These are phyloP conservation scores for Furnarius figulus DNA, from an alignment of 2,113 vertebrate genomes.

Conservation along the genomic window DNA sequence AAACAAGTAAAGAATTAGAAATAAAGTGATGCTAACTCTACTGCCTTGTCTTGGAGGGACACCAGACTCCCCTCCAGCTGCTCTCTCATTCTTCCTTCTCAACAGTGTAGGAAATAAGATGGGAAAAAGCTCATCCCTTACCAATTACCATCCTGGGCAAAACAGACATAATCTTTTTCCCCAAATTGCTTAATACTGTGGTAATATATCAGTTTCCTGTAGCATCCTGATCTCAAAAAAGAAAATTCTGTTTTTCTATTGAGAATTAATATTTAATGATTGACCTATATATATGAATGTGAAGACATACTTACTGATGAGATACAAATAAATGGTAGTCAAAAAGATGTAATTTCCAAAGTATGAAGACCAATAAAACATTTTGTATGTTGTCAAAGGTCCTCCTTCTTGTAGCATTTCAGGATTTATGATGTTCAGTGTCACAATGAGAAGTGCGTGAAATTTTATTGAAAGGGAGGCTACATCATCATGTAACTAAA, in stretches of 20 bases:
- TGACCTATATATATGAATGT: neutral
- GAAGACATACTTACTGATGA: neutral
- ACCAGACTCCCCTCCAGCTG: neutral
- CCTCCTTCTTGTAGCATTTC: neutral
- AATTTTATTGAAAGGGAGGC: neutral
- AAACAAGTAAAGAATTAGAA: neutral
- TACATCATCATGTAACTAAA: neutral
- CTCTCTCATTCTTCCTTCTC: neutral
- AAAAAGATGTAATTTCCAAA: neutral
- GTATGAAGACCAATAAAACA: neutral
- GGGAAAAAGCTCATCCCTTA: neutral
- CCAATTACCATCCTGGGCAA: too few species aligned
- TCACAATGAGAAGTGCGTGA: neutral
- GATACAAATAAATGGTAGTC: neutral
- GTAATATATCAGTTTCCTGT: neutral
- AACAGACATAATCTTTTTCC: neutral
- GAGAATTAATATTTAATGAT: neutral
- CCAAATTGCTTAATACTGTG: neutral
- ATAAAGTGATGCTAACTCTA: neutral
- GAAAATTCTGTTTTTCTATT: neutral
- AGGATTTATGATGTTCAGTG: neutral
- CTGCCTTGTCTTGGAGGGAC: neutral
- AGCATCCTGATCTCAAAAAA: neutral
- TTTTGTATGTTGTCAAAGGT: neutral
- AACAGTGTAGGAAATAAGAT: neutral